Conservation (phyloP, 2,113 vertebrate genomes). For the Melanotaenia duboulayi region DNA sequence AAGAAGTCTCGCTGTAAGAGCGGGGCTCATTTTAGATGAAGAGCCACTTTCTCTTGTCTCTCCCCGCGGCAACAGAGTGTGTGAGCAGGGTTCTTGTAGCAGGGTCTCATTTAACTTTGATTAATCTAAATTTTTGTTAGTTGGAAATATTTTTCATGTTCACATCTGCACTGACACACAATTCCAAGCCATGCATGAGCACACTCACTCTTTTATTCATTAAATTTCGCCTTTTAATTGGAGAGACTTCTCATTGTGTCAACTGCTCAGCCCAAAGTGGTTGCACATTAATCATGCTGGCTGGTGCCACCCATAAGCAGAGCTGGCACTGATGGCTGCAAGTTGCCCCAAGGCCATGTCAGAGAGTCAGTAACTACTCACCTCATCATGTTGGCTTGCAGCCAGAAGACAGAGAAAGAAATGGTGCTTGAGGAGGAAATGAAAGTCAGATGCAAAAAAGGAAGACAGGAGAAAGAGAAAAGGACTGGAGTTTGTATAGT, state of each 20-base stretch:
- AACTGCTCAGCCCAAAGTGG: slow-evolving; percentile 21
- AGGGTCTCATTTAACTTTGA: slow-evolving; percentile 48
- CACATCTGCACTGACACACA: slow-evolving; percentile 8
- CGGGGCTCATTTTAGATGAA: slow-evolving; percentile 57
- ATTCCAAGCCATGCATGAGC: not conserved
- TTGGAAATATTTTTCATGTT: slow-evolving; percentile 17
- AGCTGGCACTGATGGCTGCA: slow-evolving; percentile 24
- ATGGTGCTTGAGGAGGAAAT: not conserved
- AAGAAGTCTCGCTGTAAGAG: slow-evolving; percentile 56
- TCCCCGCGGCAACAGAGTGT: slow-evolving; percentile 31
- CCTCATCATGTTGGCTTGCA: slow-evolving; percentile 32
- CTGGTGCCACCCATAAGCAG: slow-evolving; percentile 14
- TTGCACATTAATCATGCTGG: slow-evolving; percentile 34
- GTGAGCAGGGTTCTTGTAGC: slow-evolving; percentile 18
- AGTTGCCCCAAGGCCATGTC: slow-evolving; percentile 33
- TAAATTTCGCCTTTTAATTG: slow-evolving; percentile 53
- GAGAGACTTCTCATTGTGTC: slow-evolving; percentile 44
- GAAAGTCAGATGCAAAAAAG: slow-evolving; percentile 12
- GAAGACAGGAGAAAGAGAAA: not conserved
- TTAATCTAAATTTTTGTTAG: slow-evolving; percentile 22
- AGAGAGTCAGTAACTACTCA: slow-evolving; percentile 34
- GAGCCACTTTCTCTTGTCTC: slow-evolving; percentile 53
- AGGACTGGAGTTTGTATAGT: slow-evolving; percentile 27
- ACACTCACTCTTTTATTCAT: slow-evolving; percentile 34
- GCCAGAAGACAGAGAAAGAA: slow-evolving; percentile 2